phyloP scores from a whole-genome alignment of 2,113 vertebrate genomes.

The Mus spicilegus region DNA sequence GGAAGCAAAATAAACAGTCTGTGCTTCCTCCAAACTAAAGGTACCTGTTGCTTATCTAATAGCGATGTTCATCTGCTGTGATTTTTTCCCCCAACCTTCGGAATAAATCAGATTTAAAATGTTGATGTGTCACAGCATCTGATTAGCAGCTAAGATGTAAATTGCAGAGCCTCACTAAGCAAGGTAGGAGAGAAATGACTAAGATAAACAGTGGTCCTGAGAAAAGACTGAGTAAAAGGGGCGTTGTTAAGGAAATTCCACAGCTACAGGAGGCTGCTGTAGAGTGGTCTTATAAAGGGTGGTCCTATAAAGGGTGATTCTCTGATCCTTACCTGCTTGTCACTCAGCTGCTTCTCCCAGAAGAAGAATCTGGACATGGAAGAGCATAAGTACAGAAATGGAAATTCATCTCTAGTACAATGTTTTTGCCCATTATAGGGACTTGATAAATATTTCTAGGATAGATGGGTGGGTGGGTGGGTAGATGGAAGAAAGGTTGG shows the following conservation, averaged over 20 bases:
- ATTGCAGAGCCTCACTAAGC: constrained; percentile 61
- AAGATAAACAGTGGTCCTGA: not conserved
- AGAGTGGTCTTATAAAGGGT: not conserved
- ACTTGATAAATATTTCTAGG: constrained; percentile 8
- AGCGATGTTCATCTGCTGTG: constrained; percentile 64
- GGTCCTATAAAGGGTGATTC: not conserved
- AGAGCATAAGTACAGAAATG: not conserved
- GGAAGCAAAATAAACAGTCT: constrained; percentile 72
- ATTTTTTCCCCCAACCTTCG: constrained; percentile 18
- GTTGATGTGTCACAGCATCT: constrained; percentile 62
- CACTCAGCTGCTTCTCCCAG: not conserved
- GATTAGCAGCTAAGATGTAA: constrained; percentile 45
- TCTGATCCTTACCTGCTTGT: not conserved
- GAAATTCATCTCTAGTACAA: not conserved
- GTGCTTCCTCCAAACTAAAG: constrained; percentile 66
- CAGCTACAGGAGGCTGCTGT: not conserved
- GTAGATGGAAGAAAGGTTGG: not conserved
- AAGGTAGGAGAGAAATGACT: not conserved
- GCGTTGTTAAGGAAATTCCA: not conserved
- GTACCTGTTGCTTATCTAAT: constrained; percentile 55
- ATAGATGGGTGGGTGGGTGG: not conserved
- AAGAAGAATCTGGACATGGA: not conserved
- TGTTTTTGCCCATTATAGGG: not conserved
- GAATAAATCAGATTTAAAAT: constrained; percentile 69
- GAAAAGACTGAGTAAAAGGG: constrained; percentile 9